phyloP scores from a whole-genome alignment of 2,888 invertebrate species.

The Criorhina ranunculi region DNA sequence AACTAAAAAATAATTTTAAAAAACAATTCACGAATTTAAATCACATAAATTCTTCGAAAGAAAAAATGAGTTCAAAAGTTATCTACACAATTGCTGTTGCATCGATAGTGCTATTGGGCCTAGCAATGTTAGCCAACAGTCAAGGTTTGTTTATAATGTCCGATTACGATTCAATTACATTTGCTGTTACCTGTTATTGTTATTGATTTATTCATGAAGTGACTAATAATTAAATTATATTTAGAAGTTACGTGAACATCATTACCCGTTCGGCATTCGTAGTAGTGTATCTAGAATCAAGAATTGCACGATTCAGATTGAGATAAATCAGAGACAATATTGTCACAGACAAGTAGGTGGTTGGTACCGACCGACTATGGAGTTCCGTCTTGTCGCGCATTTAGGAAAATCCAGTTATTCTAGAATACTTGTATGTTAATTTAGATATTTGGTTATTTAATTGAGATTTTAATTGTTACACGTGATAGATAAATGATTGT shows the following conservation, averaged over 20 bases:
- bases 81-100: slow-evolving; percentile 52
- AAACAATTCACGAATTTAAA: neutral
- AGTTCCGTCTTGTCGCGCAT: slow-evolving; percentile 43
- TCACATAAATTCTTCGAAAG: neutral
- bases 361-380: too few species aligned
- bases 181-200: slow-evolving; percentile 25
- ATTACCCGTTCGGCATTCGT: slow-evolving; percentile 11
- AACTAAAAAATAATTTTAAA: neutral
- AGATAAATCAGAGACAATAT: slow-evolving; percentile 28
- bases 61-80: slow-evolving; percentile 66
- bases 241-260: slow-evolving; percentile 66
- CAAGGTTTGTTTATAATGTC: slow-evolving; percentile 65
- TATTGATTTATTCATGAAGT: slow-evolving; percentile 34
- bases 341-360: slow-evolving; percentile 7
- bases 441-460: neutral
- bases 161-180: neutral
- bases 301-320: slow-evolving; percentile 16
- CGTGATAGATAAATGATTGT: neutral
- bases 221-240: slow-evolving; percentile 48
- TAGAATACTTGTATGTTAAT: slow-evolving; percentile 32
- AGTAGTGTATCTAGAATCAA: slow-evolving; percentile 1
- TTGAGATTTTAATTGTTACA: neutral
- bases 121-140: slow-evolving; percentile 43
- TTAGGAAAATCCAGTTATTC: slow-evolving; percentile 48
- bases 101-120: slow-evolving; percentile 54